Base-by-base conservation (phyloP, 2,888 invertebrate genomes). In the Drosophila lacicola region DNA sequence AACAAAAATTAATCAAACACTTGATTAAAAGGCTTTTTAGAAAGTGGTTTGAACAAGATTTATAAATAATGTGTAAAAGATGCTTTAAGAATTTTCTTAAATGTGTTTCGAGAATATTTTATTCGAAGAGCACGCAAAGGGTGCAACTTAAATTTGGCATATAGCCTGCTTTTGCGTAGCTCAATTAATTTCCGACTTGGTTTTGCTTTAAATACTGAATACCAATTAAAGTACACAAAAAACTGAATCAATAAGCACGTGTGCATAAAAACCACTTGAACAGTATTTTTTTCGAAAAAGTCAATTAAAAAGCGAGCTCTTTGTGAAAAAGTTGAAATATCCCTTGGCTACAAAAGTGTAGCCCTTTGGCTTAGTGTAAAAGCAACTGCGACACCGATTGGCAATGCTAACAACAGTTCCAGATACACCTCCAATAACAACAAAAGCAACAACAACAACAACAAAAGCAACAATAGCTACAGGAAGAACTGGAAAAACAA, bases 301-400 rank as follows among this genome's bases (percentile, higher is more conserved):
- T 41, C 14, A 41, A 41, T 41, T 41, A 17, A 41, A 41, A 41
- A 14, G 4, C 25, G 4, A 34, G n/a, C 34, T 44, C 6, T 36
- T 36, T 54, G 29, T 45, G 4, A 14, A 42, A 29, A n/a, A 44
- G 47, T n/a, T 14, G 1, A 47, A 51, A 51, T 37, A 42, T 51
- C 69, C 53, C 13, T 45, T 46, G 51, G 50, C 13, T 10, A 19
- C 19, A 3, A 34, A 19, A 10, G n/a, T 29, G 25, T 13, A n/a
- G n/a, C n/a, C n/a, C n/a, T n/a, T 14, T 47, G 39, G 25, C 34
- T 25, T n/a, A 36, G 37, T 41, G 29, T 41, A 44, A 44, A 25
- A 34, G 13, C 50, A 41, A 46, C n/a, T 33, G 53, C 8, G 17
- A 21, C 54, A 42, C 17, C 47, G 17, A 63, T 63, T 42, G 37